Evolutionary conservation across 1,140 invertebrate species (phyloP).

Genomic region (Pachypeltis micranthus): DNA sequence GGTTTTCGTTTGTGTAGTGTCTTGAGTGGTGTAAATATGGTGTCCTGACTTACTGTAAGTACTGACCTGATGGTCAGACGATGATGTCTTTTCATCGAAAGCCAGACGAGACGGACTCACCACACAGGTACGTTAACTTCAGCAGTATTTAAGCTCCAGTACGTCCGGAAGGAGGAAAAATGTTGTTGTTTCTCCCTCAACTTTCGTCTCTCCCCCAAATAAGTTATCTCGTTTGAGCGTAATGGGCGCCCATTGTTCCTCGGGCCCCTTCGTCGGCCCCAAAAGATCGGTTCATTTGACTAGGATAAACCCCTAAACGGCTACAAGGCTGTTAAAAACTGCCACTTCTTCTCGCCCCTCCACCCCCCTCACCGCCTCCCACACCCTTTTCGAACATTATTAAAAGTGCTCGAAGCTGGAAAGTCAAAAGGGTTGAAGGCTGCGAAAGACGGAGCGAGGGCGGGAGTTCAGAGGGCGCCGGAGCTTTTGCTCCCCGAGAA

Average conservation of each 20-base stretch:
- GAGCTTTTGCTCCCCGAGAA: background rate
- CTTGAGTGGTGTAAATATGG: no score
- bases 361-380: background rate
- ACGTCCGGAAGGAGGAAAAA: no score
- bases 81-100: no score
- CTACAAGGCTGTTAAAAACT: constrained; percentile 1
- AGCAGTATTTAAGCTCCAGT: no score
- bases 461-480: background rate
- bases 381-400: background rate
- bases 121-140: no score
- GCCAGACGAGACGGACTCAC: no score
- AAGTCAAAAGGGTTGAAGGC: background rate
- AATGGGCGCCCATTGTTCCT: background rate
- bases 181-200: no score
- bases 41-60: no score
- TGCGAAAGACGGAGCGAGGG: no score
- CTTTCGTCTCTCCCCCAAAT: no score
- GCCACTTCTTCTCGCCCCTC: constrained; percentile 1
- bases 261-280: background rate
- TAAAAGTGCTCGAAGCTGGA: background rate
- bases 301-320: constrained; percentile 2
- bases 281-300: constrained; percentile 7
- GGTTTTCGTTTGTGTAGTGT: no score
- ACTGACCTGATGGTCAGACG: no score
- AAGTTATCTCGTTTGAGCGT: background rate